Evolutionary conservation across 2,797 vertebrate species (phyloP).

Genomic region (Acestrorhynchus altus): DNA sequence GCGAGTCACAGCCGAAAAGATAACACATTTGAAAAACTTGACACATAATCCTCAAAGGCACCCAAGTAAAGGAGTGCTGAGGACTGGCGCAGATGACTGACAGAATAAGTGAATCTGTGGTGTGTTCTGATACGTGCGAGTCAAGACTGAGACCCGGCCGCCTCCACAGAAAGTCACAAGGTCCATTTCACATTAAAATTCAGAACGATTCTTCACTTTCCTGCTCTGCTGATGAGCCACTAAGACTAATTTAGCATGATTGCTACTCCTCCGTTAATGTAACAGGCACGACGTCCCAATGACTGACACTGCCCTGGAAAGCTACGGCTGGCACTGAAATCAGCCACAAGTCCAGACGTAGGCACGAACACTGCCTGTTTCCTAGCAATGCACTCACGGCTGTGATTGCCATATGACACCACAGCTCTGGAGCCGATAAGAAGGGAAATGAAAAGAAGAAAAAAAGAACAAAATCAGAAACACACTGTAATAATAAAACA

Average conservation of each 20-base stretch:
- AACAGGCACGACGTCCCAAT: conserved; percentile 43
- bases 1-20: not conserved
- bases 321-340: conserved; percentile 29
- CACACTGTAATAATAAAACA: not conserved
- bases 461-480: conserved; percentile 12
- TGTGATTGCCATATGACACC: conserved; percentile 1
- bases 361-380: conserved; percentile 16
- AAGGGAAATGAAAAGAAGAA: not conserved
- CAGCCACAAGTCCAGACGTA: conserved; percentile 24
- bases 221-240: conserved; percentile 44
- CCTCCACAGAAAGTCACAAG: conserved; percentile 42
- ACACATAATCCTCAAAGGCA: conserved; percentile 4
- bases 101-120: conserved; percentile 15
- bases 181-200: conserved; percentile 47
- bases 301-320: conserved; percentile 44
- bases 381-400: not conserved
- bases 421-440: not conserved
- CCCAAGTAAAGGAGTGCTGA: not conserved
- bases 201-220: conserved; percentile 35
- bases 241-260: conserved; percentile 51
- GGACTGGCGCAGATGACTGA: not conserved
- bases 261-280: conserved; percentile 57
- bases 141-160: conserved; percentile 28
- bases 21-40: conserved; percentile 16
- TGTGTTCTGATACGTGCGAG: conserved; percentile 27